Evolutionary conservation across 2,888 invertebrate species (phyloP), one percentile per base, ranked within the genome.

Genomic region (Drosophila maculinotata): DNA sequence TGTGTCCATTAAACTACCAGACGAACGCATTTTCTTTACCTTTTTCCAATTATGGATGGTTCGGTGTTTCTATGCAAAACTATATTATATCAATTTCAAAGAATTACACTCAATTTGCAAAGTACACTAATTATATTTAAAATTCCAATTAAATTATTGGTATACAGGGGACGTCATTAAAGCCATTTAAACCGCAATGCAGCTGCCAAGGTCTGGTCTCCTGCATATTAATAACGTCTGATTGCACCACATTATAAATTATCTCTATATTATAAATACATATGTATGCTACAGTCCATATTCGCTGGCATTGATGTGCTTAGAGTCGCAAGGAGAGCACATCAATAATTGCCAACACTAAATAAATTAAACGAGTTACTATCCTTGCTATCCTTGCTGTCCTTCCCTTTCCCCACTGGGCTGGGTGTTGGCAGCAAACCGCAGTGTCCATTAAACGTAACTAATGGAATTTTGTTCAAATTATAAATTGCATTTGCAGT

Each of bases 381-480:
- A 26, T 48, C 15, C 28, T 20, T 35, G 30, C 33, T 7, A 12
- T 15, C 6, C 36, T 1, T 3, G 8, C 30, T n/a, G 10, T 0
- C 0, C 2, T 0, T 1, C 3, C 3, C 10, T 3, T 7, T 3
- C n/a, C 2, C 1, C 12, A 12, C 5, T 10, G 20, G 20, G n/a
- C 9, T 14, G 4, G 15, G 6, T 20, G 35, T 36, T 30, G 12
- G 25, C 25, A 33, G 41, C 20, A 9, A 30, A 62, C 84, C 84
- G 62, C 81, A 83, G 57, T 54, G 36, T 83, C 63, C 80, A 83
- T 86, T 83, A 79, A 68, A 68, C 71, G 53, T 68, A 75, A 71
- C 64, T 83, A 81, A 81, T 81, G 87, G 69, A 80, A 84, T 84
- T 84, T 81, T 68, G 81, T 84, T 72, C 54, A 78, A 75, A 80